Base-by-base conservation (phyloP, 2,888 invertebrate species). In the Xiphydria camelus region DNA sequence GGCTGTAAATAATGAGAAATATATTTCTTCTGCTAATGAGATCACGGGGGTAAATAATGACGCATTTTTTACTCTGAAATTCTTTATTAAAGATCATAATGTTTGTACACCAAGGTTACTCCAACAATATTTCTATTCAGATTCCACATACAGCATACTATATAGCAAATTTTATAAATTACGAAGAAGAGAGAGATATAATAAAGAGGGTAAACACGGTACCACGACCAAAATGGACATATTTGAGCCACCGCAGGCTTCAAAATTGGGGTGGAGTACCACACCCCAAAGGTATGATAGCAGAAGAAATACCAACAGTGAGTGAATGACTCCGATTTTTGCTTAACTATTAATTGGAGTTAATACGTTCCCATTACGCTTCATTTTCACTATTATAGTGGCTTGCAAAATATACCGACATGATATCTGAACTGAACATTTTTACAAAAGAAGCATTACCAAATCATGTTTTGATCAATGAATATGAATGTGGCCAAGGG, bases 261-360 rank as follows among this genome's bases (percentile, higher is more conserved):
- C 95, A 98, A 72, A 97, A 98, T 75, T 99, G 97, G 86, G 98
- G 98, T 17, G 98, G 98, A 0, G 79, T 95, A 43, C 96, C 97
- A 1, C 94, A 94, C 71, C 83, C 82, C 10, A 94, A 92, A 66
- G 95, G 94, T 45, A 94, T 98, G 92, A 84, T 98, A 52, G 86
- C 90, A 0, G 96, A 97, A 76, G 79, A 82, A 51, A 86, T 98
- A 56, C 97, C 98, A 1, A 62, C 76, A 40, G 77, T 77, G 59
- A 59, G 59, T 55, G 43, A 22, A 31, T 26, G 19, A 32, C 15
- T 17, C 23, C 45, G 34, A 48, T 19, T 38, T 35, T 23, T 6
- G 20, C 17, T 2, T 17, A 19, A 12, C 21, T 18, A 25, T 20
- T 1, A 12, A n/a, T n/a, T n/a, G n/a, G n/a, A n/a, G n/a, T n/a